Percentiles rank a stretch among this genome's conserved stretches.
These are phyloP conservation scores for Leptinotarsa haldemani DNA, from an alignment of 2,888 invertebrate genomes.

Conservation along the genomic window DNA sequence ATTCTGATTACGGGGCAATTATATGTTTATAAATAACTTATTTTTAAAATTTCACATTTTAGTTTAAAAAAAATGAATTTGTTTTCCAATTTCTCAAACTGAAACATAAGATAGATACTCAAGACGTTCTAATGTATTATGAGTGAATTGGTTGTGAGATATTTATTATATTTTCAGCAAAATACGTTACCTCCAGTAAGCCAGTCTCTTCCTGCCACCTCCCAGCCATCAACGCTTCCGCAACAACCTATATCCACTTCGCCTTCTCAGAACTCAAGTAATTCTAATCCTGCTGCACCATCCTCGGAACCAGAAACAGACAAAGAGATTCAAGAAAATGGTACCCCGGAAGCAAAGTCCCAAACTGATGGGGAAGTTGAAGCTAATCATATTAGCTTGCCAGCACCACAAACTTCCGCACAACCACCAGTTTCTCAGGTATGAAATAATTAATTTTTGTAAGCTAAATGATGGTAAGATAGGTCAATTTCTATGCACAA, in stretches of 20 bases:
- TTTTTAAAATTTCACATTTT: no score
- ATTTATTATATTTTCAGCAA: slow-evolving; percentile 43
- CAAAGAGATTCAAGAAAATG: slow-evolving; percentile 61
- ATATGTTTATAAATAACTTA: no score
- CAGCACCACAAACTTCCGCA: slow-evolving; percentile 31
- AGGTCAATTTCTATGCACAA: not conserved
- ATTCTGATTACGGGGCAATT: no score
- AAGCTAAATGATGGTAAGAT: not conserved
- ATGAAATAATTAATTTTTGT: slow-evolving; percentile 1
- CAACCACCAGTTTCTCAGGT: slow-evolving; percentile 37
- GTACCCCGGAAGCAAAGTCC: slow-evolving; percentile 56
- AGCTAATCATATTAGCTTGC: slow-evolving; percentile 54
- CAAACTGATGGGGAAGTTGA: slow-evolving; percentile 45
- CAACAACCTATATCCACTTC: slow-evolving; percentile 17
- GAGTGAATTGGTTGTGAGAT: not conserved
- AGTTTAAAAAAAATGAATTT: no score
- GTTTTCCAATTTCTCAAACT: no score
- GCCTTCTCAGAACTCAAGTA: slow-evolving; percentile 13
- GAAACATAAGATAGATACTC: no score
- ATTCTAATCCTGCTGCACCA: slow-evolving; percentile 17
- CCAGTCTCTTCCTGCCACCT: slow-evolving; percentile 54
- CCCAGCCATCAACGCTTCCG: slow-evolving; percentile 15
- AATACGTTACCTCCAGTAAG: slow-evolving; percentile 55
- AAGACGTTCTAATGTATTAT: not conserved
- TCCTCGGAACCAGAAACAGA: slow-evolving; percentile 24